Evolutionary conservation across 2,113 vertebrate genomes (phyloP).

Genomic region (Labeo catla): DNA sequence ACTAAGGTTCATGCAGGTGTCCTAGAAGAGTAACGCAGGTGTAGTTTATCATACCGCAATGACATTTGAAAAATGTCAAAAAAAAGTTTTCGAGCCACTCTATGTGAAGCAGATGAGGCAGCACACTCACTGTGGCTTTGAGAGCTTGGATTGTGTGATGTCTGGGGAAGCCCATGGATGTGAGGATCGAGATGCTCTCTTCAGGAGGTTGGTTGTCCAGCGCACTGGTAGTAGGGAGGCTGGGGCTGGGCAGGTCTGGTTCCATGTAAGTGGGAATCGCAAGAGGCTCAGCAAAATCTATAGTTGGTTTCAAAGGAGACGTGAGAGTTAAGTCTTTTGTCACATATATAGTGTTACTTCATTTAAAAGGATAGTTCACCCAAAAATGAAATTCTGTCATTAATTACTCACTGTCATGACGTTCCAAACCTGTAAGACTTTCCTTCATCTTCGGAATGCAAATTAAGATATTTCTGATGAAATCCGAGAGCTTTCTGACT

Average conservation of each 20-base stretch:
- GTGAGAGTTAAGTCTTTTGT: not conserved
- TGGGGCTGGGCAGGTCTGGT: slow-evolving; percentile 74
- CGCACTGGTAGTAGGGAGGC: slow-evolving; percentile 67
- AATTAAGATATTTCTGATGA: too few relatives aligned
- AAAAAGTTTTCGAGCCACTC: not conserved
- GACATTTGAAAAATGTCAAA: not conserved
- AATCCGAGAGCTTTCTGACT: too few relatives aligned
- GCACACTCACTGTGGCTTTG: slow-evolving; percentile 85
- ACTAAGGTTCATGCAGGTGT: slow-evolving; percentile 7
- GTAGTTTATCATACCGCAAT: not conserved
- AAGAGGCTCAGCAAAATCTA: slow-evolving; percentile 96
- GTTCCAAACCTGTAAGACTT: too few relatives aligned
- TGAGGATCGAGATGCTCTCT: slow-evolving; percentile 91
- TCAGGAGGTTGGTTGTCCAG: slow-evolving; percentile 89
- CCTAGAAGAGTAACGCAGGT: not conserved
- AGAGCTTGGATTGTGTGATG: slow-evolving; percentile 86
- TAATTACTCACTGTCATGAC: too few relatives aligned
- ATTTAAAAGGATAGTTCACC: not conserved
- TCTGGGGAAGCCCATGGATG: slow-evolving; percentile 96
- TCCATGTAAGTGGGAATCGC: slow-evolving; percentile 82
- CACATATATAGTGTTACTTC: not conserved
- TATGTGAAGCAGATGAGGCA: not conserved
- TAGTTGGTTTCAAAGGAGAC: slow-evolving; percentile 20
- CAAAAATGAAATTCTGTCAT: too few relatives aligned
- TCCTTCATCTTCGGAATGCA: too few relatives aligned